These are phyloP conservation scores for Calliphora vomitoria DNA, from an alignment of 2,888 invertebrate species.

Conservation along the genomic window DNA sequence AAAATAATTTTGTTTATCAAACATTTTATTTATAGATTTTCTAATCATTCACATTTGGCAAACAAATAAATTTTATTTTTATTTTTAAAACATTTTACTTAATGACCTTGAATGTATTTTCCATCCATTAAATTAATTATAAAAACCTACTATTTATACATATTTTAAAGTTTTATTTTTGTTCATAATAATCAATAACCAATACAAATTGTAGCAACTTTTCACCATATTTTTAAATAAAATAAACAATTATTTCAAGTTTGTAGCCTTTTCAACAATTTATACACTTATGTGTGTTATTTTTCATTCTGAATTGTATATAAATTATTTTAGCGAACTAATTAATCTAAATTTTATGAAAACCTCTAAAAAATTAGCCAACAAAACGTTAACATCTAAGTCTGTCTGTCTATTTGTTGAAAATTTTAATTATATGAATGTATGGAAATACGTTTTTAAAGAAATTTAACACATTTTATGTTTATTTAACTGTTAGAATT, in stretches of 20 bases:
- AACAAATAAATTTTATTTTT: not conserved
- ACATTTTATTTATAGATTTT: slow-evolving; percentile 21
- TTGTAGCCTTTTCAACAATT: not conserved
- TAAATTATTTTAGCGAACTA: slow-evolving; percentile 18
- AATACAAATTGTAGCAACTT: not conserved
- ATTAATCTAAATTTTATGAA: slow-evolving; percentile 16
- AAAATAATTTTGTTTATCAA: not conserved
- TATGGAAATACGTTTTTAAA: slow-evolving; percentile 16
- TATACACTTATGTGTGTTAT: not conserved
- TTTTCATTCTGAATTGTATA: not conserved
- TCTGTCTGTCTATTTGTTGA: not conserved
- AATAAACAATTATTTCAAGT: too few relatives aligned
- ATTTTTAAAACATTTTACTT: not conserved
- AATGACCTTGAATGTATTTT: slow-evolving; percentile 27
- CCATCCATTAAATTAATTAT: slow-evolving; percentile 33
- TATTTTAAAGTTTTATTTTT: not conserved
- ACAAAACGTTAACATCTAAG: not conserved
- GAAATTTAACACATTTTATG: slow-evolving; percentile 17
- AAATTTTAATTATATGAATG: slow-evolving; percentile 13
- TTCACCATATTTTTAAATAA: slow-evolving; percentile 49
- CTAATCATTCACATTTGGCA: slow-evolving; percentile 7
- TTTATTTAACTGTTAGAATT: slow-evolving; percentile 21
- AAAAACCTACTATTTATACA: not conserved
- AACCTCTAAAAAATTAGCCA: not conserved
- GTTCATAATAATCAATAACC: not conserved